Base-by-base conservation (phyloP, 1,140 invertebrate genomes). In the Hirudo medicinalis region DNA sequence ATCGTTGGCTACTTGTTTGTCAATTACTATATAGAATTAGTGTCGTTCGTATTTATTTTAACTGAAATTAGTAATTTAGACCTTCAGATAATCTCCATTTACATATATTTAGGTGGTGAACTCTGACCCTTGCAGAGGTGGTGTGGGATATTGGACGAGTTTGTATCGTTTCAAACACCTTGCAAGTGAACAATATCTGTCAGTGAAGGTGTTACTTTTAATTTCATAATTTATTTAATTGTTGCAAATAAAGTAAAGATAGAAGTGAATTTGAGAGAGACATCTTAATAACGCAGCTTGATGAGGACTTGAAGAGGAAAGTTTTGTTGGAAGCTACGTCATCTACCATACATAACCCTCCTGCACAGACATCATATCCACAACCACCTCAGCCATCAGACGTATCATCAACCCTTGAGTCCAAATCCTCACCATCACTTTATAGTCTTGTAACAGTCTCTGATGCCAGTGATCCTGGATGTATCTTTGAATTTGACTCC, bases 91-190 rank as follows among this genome's bases (percentile, higher is more conserved):
- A 43, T 20, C 5, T 32, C 32, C 29, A 29, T 6, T 9, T 0
- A 54, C 25, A 11, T 73, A 73, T 74, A 79, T 74, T 1, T 78
- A 92, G 90, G 91, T 99, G 54, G 93, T 97, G 0, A 93, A 98
- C 81, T 91, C 95, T 81, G 94, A 99, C 83, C 93, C 95, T 0
- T 98, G 94, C 80, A 86, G 94, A 76, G 95, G 95, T 40, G 95
- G 96, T 53, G 93, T 94, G 13, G 95, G 94, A 0, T 92, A 95
- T 78, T 99, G 96, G 96, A 94, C 96, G 81, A 96, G 93, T 5
- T 81, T 96, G 36, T 97, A 97, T 82, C 85, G 96, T 43, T 98
- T 99, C 80, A 99, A 99, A 82, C 97, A 99, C 82, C 86, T 99
- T 76, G 95, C 96, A 2, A 99, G 95, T 0, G 97, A 96, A 49